Evolutionary conservation across 2,797 vertebrate genomes (phyloP).

Genomic region (Tiaroga cobitis): DNA sequence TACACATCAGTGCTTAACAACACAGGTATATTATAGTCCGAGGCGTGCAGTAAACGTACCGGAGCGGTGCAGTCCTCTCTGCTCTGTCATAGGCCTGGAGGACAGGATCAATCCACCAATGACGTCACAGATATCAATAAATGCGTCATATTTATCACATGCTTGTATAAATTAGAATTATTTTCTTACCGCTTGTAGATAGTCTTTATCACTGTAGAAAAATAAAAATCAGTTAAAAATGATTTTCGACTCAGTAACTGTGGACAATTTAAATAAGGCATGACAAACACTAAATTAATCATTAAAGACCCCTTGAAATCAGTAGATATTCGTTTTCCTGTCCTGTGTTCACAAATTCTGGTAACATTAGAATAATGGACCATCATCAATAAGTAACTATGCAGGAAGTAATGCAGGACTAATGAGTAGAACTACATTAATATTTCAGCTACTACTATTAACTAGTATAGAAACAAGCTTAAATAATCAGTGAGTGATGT

Average conservation of each 20-base stretch:
- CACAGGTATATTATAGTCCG: slow-evolving; percentile 43
- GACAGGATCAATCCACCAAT: slow-evolving; percentile 40
- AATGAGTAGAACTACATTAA: too few species aligned
- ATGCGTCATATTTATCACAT: slow-evolving; percentile 20
- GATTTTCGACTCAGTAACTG: not conserved
- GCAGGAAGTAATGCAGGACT: too few species aligned
- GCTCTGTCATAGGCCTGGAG: slow-evolving; percentile 75
- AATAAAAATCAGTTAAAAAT: slow-evolving; percentile 12
- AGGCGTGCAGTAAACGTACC: slow-evolving; percentile 65
- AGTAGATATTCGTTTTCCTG: not conserved
- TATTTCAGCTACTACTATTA: too few species aligned
- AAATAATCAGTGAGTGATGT: too few species aligned
- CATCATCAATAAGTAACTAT: too few species aligned
- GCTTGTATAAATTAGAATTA: not conserved
- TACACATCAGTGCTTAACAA: slow-evolving; percentile 60
- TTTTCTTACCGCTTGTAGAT: slow-evolving; percentile 78
- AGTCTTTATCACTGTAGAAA: slow-evolving; percentile 75
- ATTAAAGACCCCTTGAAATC: not conserved
- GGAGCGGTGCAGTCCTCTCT: slow-evolving; percentile 77
- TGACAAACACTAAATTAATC: not conserved
- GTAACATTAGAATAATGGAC: too few species aligned
- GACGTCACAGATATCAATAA: slow-evolving; percentile 2
- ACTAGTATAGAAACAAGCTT: too few species aligned
- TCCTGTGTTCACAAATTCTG: not conserved
- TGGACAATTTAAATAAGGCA: not conserved